Evolutionary conservation across 1,140 invertebrate genomes (phyloP).

Genomic region (Aphis gossypii): DNA sequence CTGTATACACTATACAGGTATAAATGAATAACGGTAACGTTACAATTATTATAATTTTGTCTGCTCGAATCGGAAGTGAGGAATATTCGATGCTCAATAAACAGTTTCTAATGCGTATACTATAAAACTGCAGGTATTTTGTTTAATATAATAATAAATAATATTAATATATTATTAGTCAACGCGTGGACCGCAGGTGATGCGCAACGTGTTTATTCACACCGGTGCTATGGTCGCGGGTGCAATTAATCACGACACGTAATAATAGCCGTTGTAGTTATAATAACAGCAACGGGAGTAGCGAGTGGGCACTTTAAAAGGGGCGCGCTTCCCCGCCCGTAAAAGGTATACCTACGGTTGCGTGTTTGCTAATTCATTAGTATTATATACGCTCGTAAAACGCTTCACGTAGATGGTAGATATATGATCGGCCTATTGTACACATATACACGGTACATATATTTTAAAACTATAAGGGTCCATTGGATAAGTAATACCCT

Average conservation of each 20-base stretch:
- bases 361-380: slow-evolving; percentile 57
- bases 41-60: not conserved
- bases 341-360: not conserved
- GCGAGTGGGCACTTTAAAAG: slow-evolving; percentile 46
- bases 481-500: not conserved
- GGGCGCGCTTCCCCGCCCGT: not conserved
- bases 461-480: not conserved
- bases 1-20: too few relatives aligned
- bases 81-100: not conserved
- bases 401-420: not conserved
- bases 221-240: not conserved
- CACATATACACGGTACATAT: not conserved
- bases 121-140: not conserved
- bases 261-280: slow-evolving; percentile 22
- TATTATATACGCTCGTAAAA: slow-evolving; percentile 25
- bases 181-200: slow-evolving; percentile 50
- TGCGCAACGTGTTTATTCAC: slow-evolving; percentile 52
- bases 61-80: not conserved
- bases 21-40: not conserved
- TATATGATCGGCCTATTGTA: not conserved
- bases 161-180: slow-evolving; percentile 40
- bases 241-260: slow-evolving; percentile 50
- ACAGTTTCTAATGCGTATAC: not conserved
- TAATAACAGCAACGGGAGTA: slow-evolving; percentile 29
- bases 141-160: not conserved